Conservation (phyloP, 1,140 invertebrate species). For the Alviniconcha marisindica region DNA sequence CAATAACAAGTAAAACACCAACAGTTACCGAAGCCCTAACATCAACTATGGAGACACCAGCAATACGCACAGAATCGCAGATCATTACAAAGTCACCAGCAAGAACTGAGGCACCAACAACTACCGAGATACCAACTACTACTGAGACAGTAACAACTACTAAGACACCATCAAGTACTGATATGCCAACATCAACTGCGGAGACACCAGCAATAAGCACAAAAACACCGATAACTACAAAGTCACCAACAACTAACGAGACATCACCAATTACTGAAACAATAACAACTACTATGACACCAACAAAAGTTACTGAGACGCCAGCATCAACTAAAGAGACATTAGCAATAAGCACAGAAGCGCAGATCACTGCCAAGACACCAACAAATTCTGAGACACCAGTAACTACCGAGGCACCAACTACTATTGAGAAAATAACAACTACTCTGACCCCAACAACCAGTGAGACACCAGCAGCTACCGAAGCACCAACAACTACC, state of each 20-base stretch:
- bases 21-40: too few relatives aligned
- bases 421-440: neutral
- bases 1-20: neutral
- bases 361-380: slow-evolving; percentile 1
- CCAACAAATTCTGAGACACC: neutral
- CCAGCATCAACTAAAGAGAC: neutral
- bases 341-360: neutral
- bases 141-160: slow-evolving; percentile 9
- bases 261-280: neutral
- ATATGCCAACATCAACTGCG: neutral
- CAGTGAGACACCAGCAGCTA: neutral
- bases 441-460: slow-evolving; percentile 7
- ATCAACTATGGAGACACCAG: neutral
- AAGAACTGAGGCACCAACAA: neutral
- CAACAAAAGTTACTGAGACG: neutral
- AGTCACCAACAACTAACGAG: too few relatives aligned
- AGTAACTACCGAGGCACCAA: neutral
- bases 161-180: too few relatives aligned
- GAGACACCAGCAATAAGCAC: neutral
- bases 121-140: neutral
- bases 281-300: neutral
- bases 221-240: neutral
- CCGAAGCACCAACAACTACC: too few relatives aligned
- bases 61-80: neutral
- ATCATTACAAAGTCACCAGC: too few relatives aligned